These are phyloP conservation scores for Coracias cyanogaster DNA, from an alignment of 2,797 vertebrate species.

Conservation along the genomic window DNA sequence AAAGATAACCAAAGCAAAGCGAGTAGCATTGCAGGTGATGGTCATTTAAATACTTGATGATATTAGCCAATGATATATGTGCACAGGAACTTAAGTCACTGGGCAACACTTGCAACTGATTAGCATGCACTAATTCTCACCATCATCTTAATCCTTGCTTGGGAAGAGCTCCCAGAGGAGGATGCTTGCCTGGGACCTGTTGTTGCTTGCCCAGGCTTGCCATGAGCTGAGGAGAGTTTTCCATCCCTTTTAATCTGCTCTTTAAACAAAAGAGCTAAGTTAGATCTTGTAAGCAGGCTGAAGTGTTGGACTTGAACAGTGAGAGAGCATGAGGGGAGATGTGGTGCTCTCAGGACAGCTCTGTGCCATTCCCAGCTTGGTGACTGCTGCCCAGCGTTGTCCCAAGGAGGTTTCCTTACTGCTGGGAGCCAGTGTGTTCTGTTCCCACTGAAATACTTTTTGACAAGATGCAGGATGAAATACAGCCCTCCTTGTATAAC, in stretches of 20 bases:
- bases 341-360: not conserved
- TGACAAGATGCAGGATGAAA: not conserved
- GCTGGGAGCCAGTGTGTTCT: not conserved
- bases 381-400: not conserved
- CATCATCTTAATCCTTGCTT: not conserved
- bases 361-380: rapidly evolving
- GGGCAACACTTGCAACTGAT: not conserved
- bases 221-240: not conserved
- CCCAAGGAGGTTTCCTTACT: not conserved
- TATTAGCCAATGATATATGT: not conserved
- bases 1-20: not conserved
- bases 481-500: rapidly evolving
- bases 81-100: not conserved
- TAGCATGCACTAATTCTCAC: not conserved
- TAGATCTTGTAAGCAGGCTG: not conserved
- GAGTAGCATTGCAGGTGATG: not conserved
- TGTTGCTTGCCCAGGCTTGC: rapidly evolving
- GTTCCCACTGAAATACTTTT: not conserved
- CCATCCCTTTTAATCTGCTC: not conserved
- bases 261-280: not conserved
- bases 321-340: not conserved
- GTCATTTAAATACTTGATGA: not conserved
- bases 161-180: not conserved
- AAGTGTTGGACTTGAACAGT: not conserved
- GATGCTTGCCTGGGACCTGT: not conserved